Base-by-base conservation (phyloP, 2,797 vertebrate species). In the Manis crassicaudata region DNA sequence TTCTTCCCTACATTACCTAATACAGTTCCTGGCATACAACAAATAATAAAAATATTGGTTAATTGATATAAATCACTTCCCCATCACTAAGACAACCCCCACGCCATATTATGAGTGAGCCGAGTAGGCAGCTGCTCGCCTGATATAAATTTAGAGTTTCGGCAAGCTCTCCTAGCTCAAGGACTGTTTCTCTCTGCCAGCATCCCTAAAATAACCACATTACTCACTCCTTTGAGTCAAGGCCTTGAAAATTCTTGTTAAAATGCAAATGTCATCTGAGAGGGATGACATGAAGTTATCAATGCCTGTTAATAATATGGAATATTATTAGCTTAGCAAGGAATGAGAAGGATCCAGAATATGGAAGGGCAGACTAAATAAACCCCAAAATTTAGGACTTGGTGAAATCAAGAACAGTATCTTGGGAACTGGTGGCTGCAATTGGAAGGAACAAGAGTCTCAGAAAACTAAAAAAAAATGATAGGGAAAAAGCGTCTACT, bases 161-260 rank as follows among this genome's bases (percentile, higher is more conserved):
- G 92, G 88, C 94, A 96, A 97, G 84, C 91, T 96, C 91, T 93
- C 88, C 35, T 65, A 87, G 93, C 50, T 87, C 88, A 95, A 95
- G 90, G 88, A 86, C 94, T 67, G 67, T 63, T 91, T 95, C 90
- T 65, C 90, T 96, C 83, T 95, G 95, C 95, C 97, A 97, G 76
- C 86, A 83, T 43, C 79, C 90, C 83, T 83, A 96, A 97, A 97
- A 98, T 97, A 97, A 88, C 90, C 82, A 90, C 91, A 94, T 97
- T 96, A 97, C 90, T 98, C 97, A 97, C 67, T 70, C 79, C 94
- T 96, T 95, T 96, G 94, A 97, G 95, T 92, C 86, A 94, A 96
- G 90, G 97, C 92, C 96, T 96, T 91, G 83, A 96, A 96, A 96
- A 95, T 72, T 88, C 96, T 96, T 96, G 86, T 97, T 96, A 96